These are phyloP conservation scores for Schizaphis graminum DNA, from an alignment of 2,888 invertebrate species.

Conservation along the genomic window DNA sequence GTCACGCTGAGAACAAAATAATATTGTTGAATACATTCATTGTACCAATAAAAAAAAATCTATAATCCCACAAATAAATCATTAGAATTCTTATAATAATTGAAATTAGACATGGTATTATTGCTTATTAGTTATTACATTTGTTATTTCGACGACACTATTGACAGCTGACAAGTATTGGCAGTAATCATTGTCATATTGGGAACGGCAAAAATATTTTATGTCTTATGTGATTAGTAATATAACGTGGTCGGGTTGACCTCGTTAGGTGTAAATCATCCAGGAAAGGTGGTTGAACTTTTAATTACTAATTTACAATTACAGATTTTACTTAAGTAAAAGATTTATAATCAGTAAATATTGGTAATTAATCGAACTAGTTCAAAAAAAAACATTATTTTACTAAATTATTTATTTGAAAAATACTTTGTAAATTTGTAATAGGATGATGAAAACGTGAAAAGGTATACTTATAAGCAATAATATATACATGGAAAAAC, in stretches of 20 bases:
- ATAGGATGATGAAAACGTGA: not conserved
- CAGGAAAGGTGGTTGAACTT: not conserved
- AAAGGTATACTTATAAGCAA: not conserved
- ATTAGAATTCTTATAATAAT: constrained; percentile 37
- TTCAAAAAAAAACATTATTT: not conserved
- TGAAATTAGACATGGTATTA: constrained; percentile 48
- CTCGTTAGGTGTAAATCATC: not conserved
- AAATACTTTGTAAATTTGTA: not conserved
- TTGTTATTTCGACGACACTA: constrained; percentile 23
- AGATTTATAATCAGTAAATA: not conserved
- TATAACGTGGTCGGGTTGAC: not conserved
- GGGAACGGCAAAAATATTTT: constrained; percentile 36
- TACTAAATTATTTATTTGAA: not conserved
- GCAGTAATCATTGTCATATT: constrained; percentile 11
- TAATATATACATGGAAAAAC: not conserved
- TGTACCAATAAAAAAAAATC: constrained; percentile 40
- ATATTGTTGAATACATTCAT: constrained; percentile 42
- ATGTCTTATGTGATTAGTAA: not conserved
- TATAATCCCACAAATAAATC: constrained; percentile 42
- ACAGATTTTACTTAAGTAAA: too few relatives aligned
- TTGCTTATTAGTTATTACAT: constrained; percentile 37
- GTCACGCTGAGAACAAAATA: constrained; percentile 12
- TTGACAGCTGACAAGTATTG: not conserved
- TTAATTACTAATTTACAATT: not conserved
- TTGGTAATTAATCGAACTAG: not conserved